These are phyloP conservation scores for Temnothorax nylanderi DNA, from an alignment of 1,140 invertebrate species.

Conservation along the genomic window DNA sequence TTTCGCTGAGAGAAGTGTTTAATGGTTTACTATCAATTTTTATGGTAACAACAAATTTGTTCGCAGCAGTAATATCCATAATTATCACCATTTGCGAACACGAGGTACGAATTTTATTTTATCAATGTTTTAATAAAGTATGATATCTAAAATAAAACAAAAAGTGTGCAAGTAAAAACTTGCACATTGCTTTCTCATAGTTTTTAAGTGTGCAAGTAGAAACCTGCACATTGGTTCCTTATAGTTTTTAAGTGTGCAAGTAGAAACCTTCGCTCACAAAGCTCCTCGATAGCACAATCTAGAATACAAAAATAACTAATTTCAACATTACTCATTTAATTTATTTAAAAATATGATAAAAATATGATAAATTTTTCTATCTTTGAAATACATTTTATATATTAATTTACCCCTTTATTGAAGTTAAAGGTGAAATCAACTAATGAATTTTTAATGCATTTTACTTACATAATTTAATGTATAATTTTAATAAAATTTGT, in stretches of 20 bases:
- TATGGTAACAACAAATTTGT: not conserved
- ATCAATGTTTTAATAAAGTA: not conserved
- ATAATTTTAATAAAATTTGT: not conserved
- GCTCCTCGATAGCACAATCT: not conserved
- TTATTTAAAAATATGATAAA: not conserved
- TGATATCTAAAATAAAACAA: not conserved
- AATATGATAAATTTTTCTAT: not conserved
- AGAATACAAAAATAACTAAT: not conserved
- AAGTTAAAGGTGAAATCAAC: not conserved
- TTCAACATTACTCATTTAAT: not conserved
- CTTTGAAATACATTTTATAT: not conserved
- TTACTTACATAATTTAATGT: not conserved
- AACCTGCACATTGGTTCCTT: no score
- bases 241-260: no score
- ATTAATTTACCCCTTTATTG: not conserved
- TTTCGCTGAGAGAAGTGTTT: no score
- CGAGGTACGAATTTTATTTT: conserved; percentile 3
- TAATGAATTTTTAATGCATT: not conserved
- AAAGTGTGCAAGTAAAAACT: no score
- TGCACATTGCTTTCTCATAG: no score
- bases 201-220: no score
- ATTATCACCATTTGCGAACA: not conserved
- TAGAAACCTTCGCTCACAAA: no score
- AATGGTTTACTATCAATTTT: no score
- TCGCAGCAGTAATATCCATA: not conserved